phyloP scores from a whole-genome alignment of 2,797 vertebrate species.

The Tadarida brasiliensis region DNA sequence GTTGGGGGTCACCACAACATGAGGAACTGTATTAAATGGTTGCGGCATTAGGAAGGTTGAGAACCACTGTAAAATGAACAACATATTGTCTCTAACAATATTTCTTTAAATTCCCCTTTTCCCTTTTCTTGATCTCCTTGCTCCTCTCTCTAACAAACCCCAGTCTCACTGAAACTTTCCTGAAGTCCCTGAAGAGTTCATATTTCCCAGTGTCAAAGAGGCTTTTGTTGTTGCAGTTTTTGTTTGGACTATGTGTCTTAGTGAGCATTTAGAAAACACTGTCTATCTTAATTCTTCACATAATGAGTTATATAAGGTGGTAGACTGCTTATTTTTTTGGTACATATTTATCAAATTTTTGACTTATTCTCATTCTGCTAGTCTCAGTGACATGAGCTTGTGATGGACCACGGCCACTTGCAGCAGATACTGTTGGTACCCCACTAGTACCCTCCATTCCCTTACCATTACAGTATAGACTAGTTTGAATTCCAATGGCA shows the following conservation, averaged over 20 bases:
- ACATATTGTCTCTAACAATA: neutral
- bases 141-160: neutral
- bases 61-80: conserved; percentile 8
- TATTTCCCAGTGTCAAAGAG: neutral
- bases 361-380: conserved; percentile 27
- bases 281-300: neutral
- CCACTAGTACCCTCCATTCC: neutral
- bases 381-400: neutral
- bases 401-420: neutral
- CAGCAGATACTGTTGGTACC: neutral
- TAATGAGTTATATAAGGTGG: neutral
- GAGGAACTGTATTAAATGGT: too few relatives aligned
- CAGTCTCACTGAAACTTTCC: neutral
- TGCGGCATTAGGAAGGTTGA: too few relatives aligned
- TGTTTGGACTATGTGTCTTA: neutral
- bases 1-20: too few relatives aligned
- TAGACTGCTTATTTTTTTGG: neutral
- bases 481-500: neutral
- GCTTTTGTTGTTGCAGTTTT: neutral
- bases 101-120: conserved; percentile 5
- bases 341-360: neutral
- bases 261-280: conserved; percentile 15
- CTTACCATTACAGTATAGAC: neutral
- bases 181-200: neutral
- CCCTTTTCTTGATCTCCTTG: neutral